Percentiles rank a stretch among this genome's conserved stretches.
These are phyloP conservation scores for Polydrusus pterygomalis DNA, from an alignment of 2,888 invertebrate species.

Conservation along the genomic window DNA sequence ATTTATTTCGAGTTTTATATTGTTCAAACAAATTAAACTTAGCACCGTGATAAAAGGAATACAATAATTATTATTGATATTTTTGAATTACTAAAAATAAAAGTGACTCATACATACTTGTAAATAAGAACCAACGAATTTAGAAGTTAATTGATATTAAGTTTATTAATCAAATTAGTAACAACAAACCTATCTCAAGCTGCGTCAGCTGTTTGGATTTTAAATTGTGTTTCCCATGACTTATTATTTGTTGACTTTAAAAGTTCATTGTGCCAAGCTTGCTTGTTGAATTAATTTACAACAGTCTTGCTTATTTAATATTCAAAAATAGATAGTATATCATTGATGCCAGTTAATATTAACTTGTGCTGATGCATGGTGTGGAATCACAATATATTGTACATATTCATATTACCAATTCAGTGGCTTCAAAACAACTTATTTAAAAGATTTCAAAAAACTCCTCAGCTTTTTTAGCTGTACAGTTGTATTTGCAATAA, in stretches of 20 bases:
- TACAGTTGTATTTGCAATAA: no score
- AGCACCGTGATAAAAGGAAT: no score
- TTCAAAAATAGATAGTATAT: neutral
- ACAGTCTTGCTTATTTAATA: neutral
- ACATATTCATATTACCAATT: no score
- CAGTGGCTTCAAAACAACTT: no score
- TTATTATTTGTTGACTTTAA: slow-evolving; percentile 27
- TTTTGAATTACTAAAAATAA: neutral
- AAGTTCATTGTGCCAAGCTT: slow-evolving; percentile 29
- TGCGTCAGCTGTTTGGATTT: slow-evolving; percentile 34
- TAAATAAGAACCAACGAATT: neutral
- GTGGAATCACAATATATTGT: no score
- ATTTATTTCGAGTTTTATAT: no score
- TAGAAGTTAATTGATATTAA: slow-evolving; percentile 8
- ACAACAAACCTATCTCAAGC: neutral
- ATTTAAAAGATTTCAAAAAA: no score
- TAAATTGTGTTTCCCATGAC: slow-evolving; percentile 1
- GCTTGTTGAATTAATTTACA: slow-evolving; percentile 28
- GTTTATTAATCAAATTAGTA: neutral
- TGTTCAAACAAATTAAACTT: no score
- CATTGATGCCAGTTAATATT: neutral
- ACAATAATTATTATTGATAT: no score
- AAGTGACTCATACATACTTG: neutral
- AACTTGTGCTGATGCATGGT: no score
- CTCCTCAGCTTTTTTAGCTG: no score